Base-by-base conservation (phyloP, 2,113 vertebrate genomes). In the Vulpes vulpes region DNA sequence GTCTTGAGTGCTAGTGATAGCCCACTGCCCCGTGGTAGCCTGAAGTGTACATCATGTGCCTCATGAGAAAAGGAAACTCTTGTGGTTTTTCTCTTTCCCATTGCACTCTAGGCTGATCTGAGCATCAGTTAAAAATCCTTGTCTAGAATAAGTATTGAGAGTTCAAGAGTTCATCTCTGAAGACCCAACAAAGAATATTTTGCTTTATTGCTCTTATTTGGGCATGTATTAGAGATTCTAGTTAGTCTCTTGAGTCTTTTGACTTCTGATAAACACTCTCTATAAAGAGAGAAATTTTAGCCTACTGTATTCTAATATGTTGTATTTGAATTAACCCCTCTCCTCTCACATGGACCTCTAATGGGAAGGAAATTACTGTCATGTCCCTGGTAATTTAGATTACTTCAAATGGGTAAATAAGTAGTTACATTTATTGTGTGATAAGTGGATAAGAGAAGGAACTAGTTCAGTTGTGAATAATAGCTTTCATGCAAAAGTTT, bases 71-170 rank as follows among this genome's bases (percentile, higher is more conserved):
- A 90, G 23, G 17, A 76, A 92, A 79, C 6, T 80, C 60, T 89
- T 62, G 27, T 15, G 10, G 0, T 16, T 91, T 94, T 85, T 93
- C 59, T 64, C 15, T 65, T 96, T 95, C 59, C 57, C 15, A 8
- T 25, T 87, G 30, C 1, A 81, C 25, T 92, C 51, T 27, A 62
- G 84, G 19, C 43, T 25, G 62, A 81, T 60, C 59, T 60, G 20
- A 95, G 10, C 57, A 89, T 73, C 85, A 71, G 3, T 80, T 92
- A 93, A 94, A 93, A 94, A 53, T 92, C 23, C 10, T 43, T 81
- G 14, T 92, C 67, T 65, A 83, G 84, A 98, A 76, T 73, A 85
- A 95, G n/a, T 62, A 17, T 23, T 38, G 43, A 89, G 25, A n/a
- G 19, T 65, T 91, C 30, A 5, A 60, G 7, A 38, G 15, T 81